Base-by-base conservation (phyloP, 2,797 vertebrate species). In the Acomys russatus region DNA sequence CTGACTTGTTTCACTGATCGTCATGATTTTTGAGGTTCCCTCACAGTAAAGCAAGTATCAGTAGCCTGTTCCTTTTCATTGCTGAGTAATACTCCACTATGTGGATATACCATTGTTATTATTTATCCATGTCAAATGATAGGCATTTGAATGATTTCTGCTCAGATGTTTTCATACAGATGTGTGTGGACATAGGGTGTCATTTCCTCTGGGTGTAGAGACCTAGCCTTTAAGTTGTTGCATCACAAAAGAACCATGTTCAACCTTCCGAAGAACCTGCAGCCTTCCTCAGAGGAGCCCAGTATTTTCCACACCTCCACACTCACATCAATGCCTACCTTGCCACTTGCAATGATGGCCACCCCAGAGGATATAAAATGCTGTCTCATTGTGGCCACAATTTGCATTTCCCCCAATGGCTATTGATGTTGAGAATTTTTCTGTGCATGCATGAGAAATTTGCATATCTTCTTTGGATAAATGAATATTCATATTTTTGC, bases 401-500 rank as follows among this genome's bases (percentile, higher is more conserved):
- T 30, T 44, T 61, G 38, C 73, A 51, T 86, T 63, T 94, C 61
- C 59, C 63, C 89, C 17, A n/a, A 7, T 30, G 73, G 88, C 56
- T 63, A 63, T 76, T 15, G 14, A 59, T 1, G 73, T 23, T 38
- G 73, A 77, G 59, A n/a, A 51, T 23, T 82, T 61, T 82, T 73
- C 61, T 80, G 35, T 15, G 18, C 1, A 11, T 28, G 22, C 49
- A 7, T 11, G 73, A 59, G 22, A 73, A 51, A 9, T 80, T 74
- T 77, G 33, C 18, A 6, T 59, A 70, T 84, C 61, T 86, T 80
- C 74, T 92, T 44, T 38, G 82, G 49, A 56, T 44, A 86, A 79
- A 84, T 88, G 80, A 83, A 88, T 92, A 22, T 86, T 83, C 78
- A 71, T 64, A 44, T 59, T 54, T 94, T 82, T 70, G 78, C 6